Base-by-base conservation (phyloP, 2,113 vertebrate genomes). In the Tauraco erythrolophus region DNA sequence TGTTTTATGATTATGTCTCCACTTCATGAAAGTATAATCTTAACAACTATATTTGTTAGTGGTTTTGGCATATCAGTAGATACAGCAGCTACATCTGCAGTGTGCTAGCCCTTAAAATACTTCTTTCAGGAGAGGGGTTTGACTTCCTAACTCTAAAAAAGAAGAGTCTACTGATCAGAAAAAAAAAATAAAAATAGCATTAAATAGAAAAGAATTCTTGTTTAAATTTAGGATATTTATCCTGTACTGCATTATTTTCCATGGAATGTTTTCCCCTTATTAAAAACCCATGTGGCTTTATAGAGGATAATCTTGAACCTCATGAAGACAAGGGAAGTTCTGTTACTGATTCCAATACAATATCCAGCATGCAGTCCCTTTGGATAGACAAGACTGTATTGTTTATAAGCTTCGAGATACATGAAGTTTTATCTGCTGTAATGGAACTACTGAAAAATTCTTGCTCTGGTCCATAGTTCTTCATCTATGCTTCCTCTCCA, bases 281-380 rank as follows among this genome's bases (percentile, higher is more conserved):
- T 17, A 64, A 70, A 78, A 95, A 89, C n/a, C 37, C 13, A 7
- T 2, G 1, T 54, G 46, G 21, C 17, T 35, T 60, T 51, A 60
- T 13, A 7, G 8, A 70, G 14, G 25, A 48, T 68, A 64, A 84
- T 18, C 7, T 50, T 62, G 11, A n/a, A 28, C 28, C 30, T 79
- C 30, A 48, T 16, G 22, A 62, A 88, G 48, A 56, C 9, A 28
- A 51, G 16, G 16, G 3, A 74, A 43, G 14, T 37, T 51, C 21
- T 53, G 14, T 46, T 58, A 31, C 17, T 4, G 41, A 80, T 39
- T 75, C 35, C 35, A 79, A 11, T 16, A 22, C 5, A 25, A 25
- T 11, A 61, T 19, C 33, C 24, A 61, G 15, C 0, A 0, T 30
- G 3, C 24, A 51, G 25, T 41, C 35, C 21, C 13, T 69, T 19